These are phyloP conservation scores for Holcopasites calliopsidis DNA, from an alignment of 1,140 invertebrate genomes.

Conservation along the genomic window DNA sequence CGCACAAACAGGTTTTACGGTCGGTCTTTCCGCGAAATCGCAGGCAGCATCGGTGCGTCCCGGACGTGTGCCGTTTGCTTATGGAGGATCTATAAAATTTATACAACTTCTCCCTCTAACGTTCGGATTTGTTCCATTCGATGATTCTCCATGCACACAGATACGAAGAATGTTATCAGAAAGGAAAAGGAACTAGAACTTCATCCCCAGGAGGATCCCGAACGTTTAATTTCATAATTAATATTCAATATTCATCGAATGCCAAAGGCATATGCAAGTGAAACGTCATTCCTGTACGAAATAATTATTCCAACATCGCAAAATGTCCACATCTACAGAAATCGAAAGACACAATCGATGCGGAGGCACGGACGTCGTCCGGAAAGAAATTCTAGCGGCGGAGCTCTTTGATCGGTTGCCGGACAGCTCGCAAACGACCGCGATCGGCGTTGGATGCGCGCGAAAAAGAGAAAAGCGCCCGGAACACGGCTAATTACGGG, in stretches of 20 bases:
- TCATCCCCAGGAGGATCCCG: too few species aligned
- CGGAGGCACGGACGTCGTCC: not conserved
- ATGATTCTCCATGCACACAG: too few species aligned
- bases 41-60: slow-evolving; percentile 26
- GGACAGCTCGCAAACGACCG: slow-evolving; percentile 45
- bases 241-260: too few species aligned
- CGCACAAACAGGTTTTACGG: slow-evolving; percentile 45
- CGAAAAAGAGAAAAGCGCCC: slow-evolving; percentile 65
- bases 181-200: too few species aligned
- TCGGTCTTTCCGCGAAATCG: slow-evolving; percentile 35
- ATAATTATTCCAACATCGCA: too few species aligned
- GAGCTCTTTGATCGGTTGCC: slow-evolving; percentile 39
- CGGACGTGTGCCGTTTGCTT: slow-evolving; percentile 13
- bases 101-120: not conserved
- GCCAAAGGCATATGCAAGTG: too few species aligned
- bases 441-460: slow-evolving; percentile 47
- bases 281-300: too few species aligned
- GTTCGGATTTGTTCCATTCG: slow-evolving; percentile 19
- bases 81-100: slow-evolving; percentile 35
- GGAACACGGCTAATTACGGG: slow-evolving; percentile 72
- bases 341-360: not conserved
- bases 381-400: not conserved
- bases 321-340: too few species aligned
- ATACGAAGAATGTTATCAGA: too few species aligned
- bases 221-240: too few species aligned